Percentiles rank a stretch among this genome's conserved stretches.
These are phyloP conservation scores for Teleogryllus oceanicus DNA, from an alignment of 2,888 invertebrate species.

Conservation along the genomic window DNA sequence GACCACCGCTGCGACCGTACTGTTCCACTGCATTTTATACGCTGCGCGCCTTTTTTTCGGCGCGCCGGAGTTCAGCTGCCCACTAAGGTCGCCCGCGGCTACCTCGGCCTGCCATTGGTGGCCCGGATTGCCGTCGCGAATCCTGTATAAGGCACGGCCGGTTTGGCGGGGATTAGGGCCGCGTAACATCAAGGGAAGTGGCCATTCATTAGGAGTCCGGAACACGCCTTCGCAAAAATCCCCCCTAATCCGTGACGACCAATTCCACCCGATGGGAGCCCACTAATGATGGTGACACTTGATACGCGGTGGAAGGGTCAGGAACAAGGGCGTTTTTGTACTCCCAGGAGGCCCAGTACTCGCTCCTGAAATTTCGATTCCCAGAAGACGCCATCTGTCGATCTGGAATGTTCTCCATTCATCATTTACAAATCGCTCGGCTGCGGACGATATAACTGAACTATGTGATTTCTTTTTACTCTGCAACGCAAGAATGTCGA, in stretches of 20 bases:
- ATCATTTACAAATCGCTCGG: no score
- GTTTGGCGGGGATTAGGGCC: neutral
- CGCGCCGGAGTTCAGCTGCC: neutral
- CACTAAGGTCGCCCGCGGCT: neutral
- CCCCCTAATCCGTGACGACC: neutral
- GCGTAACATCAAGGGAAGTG: neutral
- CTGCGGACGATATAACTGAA: no score
- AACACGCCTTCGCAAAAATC: neutral
- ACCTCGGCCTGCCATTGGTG: neutral
- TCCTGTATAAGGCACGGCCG: neutral
- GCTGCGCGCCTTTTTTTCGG: neutral
- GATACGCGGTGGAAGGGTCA: neutral
- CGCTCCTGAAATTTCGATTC: no score
- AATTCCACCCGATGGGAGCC: neutral
- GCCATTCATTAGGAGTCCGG: neutral
- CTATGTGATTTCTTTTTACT: no score
- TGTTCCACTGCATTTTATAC: no score
- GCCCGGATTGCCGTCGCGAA: neutral
- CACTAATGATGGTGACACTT: neutral
- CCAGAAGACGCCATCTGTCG: no score
- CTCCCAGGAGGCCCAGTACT: no score
- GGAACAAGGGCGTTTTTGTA: no score
- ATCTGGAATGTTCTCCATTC: no score
- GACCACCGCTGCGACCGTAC: no score
- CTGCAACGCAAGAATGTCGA: no score